These are phyloP conservation scores for Agelaius phoeniceus DNA, from an alignment of 2,113 vertebrate species.

Conservation along the genomic window DNA sequence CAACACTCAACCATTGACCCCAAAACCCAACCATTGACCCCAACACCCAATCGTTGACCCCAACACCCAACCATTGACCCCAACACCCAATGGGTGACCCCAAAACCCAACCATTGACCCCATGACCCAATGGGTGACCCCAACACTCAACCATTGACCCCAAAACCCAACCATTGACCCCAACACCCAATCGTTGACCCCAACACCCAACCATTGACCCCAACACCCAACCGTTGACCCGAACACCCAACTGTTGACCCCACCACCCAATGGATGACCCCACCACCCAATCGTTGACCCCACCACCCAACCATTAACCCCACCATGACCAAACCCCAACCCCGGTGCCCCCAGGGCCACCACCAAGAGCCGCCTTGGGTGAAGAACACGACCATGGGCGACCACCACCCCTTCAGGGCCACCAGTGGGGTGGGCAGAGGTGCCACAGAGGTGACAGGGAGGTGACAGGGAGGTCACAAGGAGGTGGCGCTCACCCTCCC, in stretches of 20 bases:
- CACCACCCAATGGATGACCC: no score
- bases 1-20: neutral
- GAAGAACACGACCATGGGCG: neutral
- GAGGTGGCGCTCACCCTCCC: constrained; percentile 80
- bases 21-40: no score
- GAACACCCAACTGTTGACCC: no score
- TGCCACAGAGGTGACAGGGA: neutral
- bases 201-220: neutral
- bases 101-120: no score
- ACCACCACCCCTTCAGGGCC: no score
- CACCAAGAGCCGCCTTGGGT: rapidly evolving
- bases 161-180: neutral
- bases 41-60: no score
- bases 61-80: neutral
- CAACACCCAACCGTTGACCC: neutral
- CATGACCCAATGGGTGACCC: no score
- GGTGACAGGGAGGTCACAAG: no score
- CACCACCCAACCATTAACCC: neutral
- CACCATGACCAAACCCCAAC: neutral
- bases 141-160: no score
- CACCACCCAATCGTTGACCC: no score
- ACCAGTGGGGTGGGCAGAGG: neutral
- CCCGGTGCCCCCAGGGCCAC: neutral
- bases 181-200: neutral
- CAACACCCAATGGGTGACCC: no score